Conservation (phyloP, 2,888 invertebrate genomes). For the Rhagonycha lutea region DNA sequence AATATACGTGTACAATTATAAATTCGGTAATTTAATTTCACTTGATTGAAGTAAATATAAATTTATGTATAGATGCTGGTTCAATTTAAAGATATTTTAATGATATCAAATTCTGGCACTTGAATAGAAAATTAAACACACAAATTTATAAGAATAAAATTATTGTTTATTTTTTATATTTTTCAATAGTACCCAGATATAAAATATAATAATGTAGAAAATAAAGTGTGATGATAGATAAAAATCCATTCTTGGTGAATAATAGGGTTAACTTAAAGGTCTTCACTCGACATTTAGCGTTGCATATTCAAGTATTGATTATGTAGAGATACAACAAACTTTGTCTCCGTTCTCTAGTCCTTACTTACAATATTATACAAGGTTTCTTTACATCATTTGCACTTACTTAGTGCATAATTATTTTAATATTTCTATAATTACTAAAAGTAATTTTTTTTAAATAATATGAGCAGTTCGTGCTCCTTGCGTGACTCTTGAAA, state of each 20-base stretch:
- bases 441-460: not conserved
- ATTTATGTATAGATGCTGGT: not conserved
- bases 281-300: conserved; percentile 23
- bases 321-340: conserved; percentile 8
- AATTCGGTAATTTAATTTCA: not conserved
- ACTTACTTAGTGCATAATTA: not conserved
- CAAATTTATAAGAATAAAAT: not conserved
- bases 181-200: no score
- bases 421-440: not conserved
- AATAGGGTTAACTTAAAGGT: conserved; percentile 21
- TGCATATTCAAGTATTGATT: conserved; percentile 16
- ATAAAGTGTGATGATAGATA: conserved; percentile 16
- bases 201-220: conserved; percentile 3
- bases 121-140: not conserved
- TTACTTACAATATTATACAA: not conserved
- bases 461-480: not conserved
- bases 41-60: not conserved
- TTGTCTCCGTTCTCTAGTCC: not conserved
- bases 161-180: not conserved
- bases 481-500: not conserved
- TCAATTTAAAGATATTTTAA: not conserved
- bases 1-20: not conserved
- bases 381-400: not conserved
- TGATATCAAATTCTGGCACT: not conserved
- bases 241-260: conserved; percentile 15